Base-by-base conservation (phyloP, 2,888 invertebrate genomes). In the Polydesmus complanatus region DNA sequence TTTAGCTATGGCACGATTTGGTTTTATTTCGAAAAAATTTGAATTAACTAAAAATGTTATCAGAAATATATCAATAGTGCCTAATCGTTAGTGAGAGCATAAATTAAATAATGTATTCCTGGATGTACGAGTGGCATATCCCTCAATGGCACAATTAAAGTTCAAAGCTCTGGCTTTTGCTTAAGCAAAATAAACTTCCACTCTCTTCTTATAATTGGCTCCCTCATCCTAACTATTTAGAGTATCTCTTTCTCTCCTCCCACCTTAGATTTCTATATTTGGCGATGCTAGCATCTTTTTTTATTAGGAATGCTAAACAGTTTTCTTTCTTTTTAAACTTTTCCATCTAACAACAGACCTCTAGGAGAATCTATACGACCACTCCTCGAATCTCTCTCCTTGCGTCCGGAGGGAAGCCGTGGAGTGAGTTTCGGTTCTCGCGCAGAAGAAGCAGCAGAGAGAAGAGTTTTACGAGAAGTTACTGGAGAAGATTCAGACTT, bases 361-460 rank as follows among this genome's bases (percentile, higher is more conserved):
- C 72, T 85, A 59, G 79, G 79, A 62, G 76, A 78, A 65, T 71
- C 76, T 62, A 73, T 85, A 60, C 73, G 75, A 63, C 81, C 82
- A 61, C 72, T 85, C 66, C 75, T 81, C 63, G 76, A 78, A 53
- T 61, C 63, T 11, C 54, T 67, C 22, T 62, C 61, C 49, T 37
- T 66, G 14, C 61, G 65, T 14, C 64, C 63, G 8, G 64, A 66
- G 58, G 67, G 67, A 1, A 64, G 65, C 8, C 60, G 63, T 8
- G 67, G 67, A 48, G 61, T 67, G 22, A 66, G 64, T 52, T 67
- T 67, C 56, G 66, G 66, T 25, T 57, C 61, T 25, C 58, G 58
- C 3, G 59, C 63, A 18, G 61, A 63, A n/a, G 48, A 59, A 48
- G 61, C 56, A 37, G 62, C 62, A 3, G 37, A 62, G 37, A 21